phyloP scores from a whole-genome alignment of 1,140 invertebrate species.

The Patella vulgata region DNA sequence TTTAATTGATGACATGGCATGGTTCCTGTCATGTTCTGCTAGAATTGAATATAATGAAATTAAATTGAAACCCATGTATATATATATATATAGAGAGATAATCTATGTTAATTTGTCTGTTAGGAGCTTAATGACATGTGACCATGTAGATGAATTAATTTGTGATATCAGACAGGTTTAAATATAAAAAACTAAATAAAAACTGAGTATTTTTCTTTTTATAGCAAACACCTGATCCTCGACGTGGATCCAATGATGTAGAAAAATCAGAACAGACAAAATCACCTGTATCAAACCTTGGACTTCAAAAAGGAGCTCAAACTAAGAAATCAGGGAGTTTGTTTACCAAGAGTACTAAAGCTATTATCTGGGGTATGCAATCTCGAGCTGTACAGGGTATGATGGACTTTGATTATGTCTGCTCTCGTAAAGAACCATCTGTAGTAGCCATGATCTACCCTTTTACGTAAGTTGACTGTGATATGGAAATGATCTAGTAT shows the following conservation, averaged over 20 bases:
- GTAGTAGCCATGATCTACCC: constrained; percentile 98
- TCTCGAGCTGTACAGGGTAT: constrained; percentile 96
- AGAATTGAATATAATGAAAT: too few species aligned
- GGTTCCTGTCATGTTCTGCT: too few species aligned
- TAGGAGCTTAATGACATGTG: too few species aligned
- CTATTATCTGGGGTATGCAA: constrained; percentile 99
- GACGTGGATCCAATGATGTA: not conserved
- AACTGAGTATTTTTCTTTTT: too few species aligned
- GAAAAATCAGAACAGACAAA: not conserved
- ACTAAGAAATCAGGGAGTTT: constrained; percentile 18
- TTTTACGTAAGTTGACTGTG: constrained; percentile 68
- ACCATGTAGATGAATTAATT: too few species aligned
- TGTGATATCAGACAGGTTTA: too few species aligned
- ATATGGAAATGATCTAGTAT: not conserved
- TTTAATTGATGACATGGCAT: too few species aligned
- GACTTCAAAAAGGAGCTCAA: not conserved
- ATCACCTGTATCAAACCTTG: not conserved
- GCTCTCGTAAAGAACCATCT: constrained; percentile 81
- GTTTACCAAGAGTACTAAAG: constrained; percentile 87
- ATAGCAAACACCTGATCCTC: not conserved
- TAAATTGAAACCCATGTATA: too few species aligned
- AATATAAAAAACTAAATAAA: too few species aligned
- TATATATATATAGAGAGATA: too few species aligned
- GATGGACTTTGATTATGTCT: constrained; percentile 99
- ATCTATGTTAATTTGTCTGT: too few species aligned